phyloP scores from a whole-genome alignment of 1,140 invertebrate species.

The Ostrea edulis region DNA sequence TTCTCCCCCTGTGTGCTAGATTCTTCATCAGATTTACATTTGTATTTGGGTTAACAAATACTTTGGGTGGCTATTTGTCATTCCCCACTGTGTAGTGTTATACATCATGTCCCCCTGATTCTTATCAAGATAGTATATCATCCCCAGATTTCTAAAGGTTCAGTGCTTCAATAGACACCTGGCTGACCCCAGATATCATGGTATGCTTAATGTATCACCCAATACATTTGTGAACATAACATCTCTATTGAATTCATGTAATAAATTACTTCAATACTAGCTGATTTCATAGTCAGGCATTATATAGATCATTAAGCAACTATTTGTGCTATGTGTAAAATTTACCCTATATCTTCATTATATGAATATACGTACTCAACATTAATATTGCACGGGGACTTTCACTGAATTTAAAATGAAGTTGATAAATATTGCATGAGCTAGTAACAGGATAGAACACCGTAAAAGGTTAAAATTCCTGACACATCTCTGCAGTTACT shows the following conservation, averaged over 20 bases:
- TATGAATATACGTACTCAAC: not conserved
- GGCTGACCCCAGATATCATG: not conserved
- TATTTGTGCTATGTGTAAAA: slow-evolving; percentile 16
- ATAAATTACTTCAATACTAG: not conserved
- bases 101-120: slow-evolving; percentile 2
- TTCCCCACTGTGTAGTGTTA: not conserved
- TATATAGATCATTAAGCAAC: not conserved
- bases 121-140: slow-evolving; percentile 9
- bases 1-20: not conserved
- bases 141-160: slow-evolving; percentile 2
- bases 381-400: not conserved
- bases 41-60: not conserved
- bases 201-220: not conserved
- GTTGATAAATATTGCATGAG: slow-evolving; percentile 13
- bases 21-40: not conserved
- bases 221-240: slow-evolving; percentile 31
- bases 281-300: not conserved
- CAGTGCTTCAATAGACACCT: not conserved
- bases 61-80: not conserved
- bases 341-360: not conserved
- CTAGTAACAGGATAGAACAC: not conserved
- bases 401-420: not conserved
- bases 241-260: not conserved
- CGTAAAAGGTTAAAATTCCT: not conserved
- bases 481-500: not conserved